These are phyloP conservation scores for Carassius auratus DNA, from an alignment of 2,113 vertebrate species.

Conservation along the genomic window DNA sequence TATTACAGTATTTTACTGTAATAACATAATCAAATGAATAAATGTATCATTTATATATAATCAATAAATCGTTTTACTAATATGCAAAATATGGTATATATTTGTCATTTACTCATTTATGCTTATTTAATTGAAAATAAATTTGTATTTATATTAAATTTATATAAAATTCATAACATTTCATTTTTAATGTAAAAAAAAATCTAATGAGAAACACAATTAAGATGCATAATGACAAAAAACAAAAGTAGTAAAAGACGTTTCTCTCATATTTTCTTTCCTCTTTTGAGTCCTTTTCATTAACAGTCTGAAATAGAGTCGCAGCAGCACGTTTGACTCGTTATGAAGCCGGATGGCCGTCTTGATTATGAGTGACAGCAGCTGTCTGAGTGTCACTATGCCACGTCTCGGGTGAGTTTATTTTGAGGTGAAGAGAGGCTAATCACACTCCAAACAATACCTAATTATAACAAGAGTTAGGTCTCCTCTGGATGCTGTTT, in stretches of 20 bases:
- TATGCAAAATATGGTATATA: too few relatives aligned
- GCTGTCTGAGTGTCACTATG: conserved; percentile 33
- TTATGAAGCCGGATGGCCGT: neutral
- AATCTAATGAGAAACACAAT: neutral
- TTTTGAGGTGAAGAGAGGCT: conserved; percentile 16
- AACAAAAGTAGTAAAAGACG: too few relatives aligned
- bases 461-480: neutral
- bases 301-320: neutral
- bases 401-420: neutral
- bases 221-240: too few relatives aligned
- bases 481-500: neutral
- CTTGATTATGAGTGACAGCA: conserved; percentile 35
- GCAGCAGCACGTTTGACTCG: neutral
- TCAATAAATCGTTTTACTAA: too few relatives aligned
- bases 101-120: too few relatives aligned
- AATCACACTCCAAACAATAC: conserved; percentile 7
- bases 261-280: neutral
- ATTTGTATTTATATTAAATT: too few relatives aligned
- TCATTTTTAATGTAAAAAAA: neutral
- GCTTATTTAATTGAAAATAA: too few relatives aligned
- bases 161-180: too few relatives aligned
- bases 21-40: too few relatives aligned
- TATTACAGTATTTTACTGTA: too few relatives aligned
- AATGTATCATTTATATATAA: too few relatives aligned
- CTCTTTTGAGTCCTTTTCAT: neutral